These are phyloP conservation scores for Xanthia togata DNA, from an alignment of 2,888 invertebrate genomes.

Conservation along the genomic window DNA sequence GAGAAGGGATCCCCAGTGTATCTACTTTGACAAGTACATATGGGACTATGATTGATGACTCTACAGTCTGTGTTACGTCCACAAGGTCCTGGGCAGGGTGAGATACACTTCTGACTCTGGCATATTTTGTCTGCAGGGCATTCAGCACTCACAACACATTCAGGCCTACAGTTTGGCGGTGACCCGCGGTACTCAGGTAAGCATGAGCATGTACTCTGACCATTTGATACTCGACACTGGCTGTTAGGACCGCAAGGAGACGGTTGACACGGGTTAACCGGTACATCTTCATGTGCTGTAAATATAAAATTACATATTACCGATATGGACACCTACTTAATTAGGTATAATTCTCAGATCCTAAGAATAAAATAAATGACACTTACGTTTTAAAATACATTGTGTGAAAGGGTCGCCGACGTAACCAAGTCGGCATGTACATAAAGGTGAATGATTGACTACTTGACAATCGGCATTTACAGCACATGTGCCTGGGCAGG, in stretches of 20 bases:
- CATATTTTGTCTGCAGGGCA: constrained; percentile 92
- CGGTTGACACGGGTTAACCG: constrained; percentile 89
- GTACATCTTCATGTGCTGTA: constrained; percentile 79
- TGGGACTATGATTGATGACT: constrained; percentile 93
- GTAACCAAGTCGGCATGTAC: constrained; percentile 92
- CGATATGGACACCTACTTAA: not conserved
- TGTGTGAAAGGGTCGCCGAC: constrained; percentile 93
- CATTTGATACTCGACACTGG: constrained; percentile 90
- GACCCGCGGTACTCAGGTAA: constrained; percentile 92
- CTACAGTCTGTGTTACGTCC: constrained; percentile 93
- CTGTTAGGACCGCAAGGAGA: constrained; percentile 92
- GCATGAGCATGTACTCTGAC: constrained; percentile 93
- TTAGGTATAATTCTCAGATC: not conserved
- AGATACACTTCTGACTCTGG: constrained; percentile 92
- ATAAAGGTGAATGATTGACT: constrained; percentile 92
- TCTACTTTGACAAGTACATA: constrained; percentile 92
- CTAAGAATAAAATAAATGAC: not conserved
- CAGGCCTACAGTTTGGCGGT: constrained; percentile 93
- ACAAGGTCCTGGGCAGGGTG: constrained; percentile 94
- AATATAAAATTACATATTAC: constrained; percentile 42
- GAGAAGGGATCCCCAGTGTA: constrained; percentile 92
- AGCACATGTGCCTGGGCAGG: constrained; percentile 95
- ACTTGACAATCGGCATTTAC: constrained; percentile 94
- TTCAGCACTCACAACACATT: constrained; percentile 93
- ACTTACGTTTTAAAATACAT: constrained; percentile 87